A percentile compares a stretch with the other conserved stretches of the same genome.
These are phyloP conservation scores for Epizoanthus illoricatus DNA, from an alignment of 92 coral and sea anemone genomes.

Conservation along the genomic window DNA sequence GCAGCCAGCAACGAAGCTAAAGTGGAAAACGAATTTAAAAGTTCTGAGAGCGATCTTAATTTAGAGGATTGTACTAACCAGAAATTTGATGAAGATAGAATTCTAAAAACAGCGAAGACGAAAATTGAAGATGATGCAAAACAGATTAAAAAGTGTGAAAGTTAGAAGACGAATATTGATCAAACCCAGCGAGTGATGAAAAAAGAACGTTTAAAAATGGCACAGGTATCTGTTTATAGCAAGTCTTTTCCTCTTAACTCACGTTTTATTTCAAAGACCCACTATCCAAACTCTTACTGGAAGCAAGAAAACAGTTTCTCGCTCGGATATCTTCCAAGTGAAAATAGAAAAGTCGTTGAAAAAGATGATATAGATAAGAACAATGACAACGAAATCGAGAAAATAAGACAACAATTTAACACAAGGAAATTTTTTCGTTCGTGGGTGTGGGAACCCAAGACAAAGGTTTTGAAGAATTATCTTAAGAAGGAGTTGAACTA, in stretches of 20 bases:
- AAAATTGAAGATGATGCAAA: neutral
- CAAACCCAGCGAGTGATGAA: slow-evolving; percentile 3
- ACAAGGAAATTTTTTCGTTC: slow-evolving; percentile 57
- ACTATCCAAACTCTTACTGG: slow-evolving; percentile 52
- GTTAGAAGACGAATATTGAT: neutral
- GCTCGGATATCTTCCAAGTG: slow-evolving; percentile 5
- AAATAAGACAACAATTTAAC: slow-evolving; percentile 44
- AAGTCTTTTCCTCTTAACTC: slow-evolving; percentile 53
- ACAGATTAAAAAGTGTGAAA: slow-evolving; percentile 13
- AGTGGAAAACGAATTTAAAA: neutral
- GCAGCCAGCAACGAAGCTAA: neutral
- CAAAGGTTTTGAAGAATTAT: slow-evolving; percentile 10
- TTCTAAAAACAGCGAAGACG: neutral
- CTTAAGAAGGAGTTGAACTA: slow-evolving; percentile 18
- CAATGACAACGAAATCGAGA: slow-evolving; percentile 47
- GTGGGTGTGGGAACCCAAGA: slow-evolving; percentile 64
- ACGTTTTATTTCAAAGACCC: slow-evolving; percentile 49
- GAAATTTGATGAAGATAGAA: neutral
- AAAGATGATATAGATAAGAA: slow-evolving; percentile 7
- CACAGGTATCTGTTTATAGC: slow-evolving; percentile 54
- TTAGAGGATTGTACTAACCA: slow-evolving; percentile 4
- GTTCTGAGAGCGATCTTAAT: neutral
- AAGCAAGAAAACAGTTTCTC: slow-evolving; percentile 54
- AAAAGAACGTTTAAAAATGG: slow-evolving; percentile 20
- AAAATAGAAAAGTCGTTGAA: slow-evolving; percentile 10